Evolutionary conservation across 2,888 invertebrate genomes (phyloP).

Genomic region (Apantesis nais): DNA sequence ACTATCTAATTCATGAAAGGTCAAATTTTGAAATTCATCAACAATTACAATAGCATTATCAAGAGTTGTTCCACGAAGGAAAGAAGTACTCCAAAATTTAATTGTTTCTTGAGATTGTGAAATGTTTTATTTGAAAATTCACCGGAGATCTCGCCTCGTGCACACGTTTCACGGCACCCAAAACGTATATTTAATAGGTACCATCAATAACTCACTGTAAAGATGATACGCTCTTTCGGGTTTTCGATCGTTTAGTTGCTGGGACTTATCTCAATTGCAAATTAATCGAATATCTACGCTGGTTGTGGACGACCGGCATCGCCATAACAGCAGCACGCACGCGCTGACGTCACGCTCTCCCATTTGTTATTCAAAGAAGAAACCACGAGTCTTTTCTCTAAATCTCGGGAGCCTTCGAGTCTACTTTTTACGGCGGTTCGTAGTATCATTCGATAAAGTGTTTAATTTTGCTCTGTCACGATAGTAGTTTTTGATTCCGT

Average conservation of each 20-base stretch:
- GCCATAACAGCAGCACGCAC: conserved; percentile 54
- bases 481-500: conserved; percentile 41
- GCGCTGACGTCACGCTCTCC: conserved; percentile 45
- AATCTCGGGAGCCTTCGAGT: conserved; percentile 58
- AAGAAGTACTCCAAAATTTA: too few species aligned
- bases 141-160: conserved; percentile 60
- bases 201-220: conserved; percentile 83
- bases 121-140: conserved; percentile 79
- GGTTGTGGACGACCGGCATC: conserved; percentile 54
- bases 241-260: conserved; percentile 71
- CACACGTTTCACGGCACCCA: conserved; percentile 60
- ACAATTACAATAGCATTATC: too few species aligned
- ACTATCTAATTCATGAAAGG: too few species aligned
- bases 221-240: conserved; percentile 78
- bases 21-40: too few species aligned
- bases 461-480: conserved; percentile 44
- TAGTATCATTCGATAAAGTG: conserved; percentile 47
- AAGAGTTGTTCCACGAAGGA: too few species aligned
- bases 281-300: conserved; percentile 80
- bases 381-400: conserved; percentile 61
- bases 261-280: conserved; percentile 82
- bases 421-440: conserved; percentile 55
- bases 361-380: conserved; percentile 77
- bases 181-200: conserved; percentile 84
- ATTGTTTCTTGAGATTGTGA: too few species aligned